Percentiles rank a stretch among this genome's conserved stretches.
phyloP scores from a whole-genome alignment of 2,888 invertebrate species.

The Protodeltote pygarga region DNA sequence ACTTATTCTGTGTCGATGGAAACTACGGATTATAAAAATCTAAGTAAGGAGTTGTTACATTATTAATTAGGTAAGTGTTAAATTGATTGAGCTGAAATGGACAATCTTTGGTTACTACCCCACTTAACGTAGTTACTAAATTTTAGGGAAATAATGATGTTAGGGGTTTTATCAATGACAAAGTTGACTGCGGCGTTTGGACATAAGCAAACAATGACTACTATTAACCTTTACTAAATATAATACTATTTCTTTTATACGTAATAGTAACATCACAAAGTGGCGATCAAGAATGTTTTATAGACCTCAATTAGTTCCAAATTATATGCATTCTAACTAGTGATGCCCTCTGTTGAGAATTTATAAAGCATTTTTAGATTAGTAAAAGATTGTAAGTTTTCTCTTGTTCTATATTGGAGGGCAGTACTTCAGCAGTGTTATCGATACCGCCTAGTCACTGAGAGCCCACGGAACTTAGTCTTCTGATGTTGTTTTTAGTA shows the following conservation, averaged over 20 bases:
- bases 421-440: conserved; percentile 51
- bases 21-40: conserved; percentile 82
- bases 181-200: conserved; percentile 83
- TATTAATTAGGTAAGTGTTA: conserved; percentile 87
- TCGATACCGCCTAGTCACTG: conserved; percentile 86
- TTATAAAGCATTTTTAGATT: conserved; percentile 74
- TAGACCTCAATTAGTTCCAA: conserved; percentile 68
- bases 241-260: conserved; percentile 63
- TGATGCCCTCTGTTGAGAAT: conserved; percentile 68
- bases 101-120: conserved; percentile 87
- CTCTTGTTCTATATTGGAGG: conserved; percentile 54
- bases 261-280: conserved; percentile 67
- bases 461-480: conserved; percentile 79
- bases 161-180: conserved; percentile 87
- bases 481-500: conserved; percentile 77
- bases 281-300: conserved; percentile 74
- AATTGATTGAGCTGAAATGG: conserved; percentile 85
- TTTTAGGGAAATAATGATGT: conserved; percentile 83
- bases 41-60: conserved; percentile 87
- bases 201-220: conserved; percentile 64
- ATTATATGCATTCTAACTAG: conserved; percentile 55
- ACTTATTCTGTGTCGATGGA: conserved; percentile 87
- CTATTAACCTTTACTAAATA: conserved; percentile 53
- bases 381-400: conserved; percentile 50
- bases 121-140: conserved; percentile 82